Conservation (phyloP, 2,113 vertebrate genomes). For the Nematolebias whitei region DNA sequence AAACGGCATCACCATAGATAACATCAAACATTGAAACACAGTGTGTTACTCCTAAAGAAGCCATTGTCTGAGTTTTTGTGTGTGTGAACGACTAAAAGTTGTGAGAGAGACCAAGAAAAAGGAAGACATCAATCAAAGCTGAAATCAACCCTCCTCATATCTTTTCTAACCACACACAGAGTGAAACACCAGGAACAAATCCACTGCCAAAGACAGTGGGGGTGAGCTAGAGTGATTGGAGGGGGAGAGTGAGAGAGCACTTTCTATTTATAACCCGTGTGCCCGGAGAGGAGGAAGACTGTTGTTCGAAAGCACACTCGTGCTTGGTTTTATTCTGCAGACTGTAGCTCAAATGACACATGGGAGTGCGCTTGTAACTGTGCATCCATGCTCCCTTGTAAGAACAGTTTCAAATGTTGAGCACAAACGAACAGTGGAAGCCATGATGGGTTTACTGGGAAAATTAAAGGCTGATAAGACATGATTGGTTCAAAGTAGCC, state of each 20-base stretch:
- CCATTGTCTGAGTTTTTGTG: neutral
- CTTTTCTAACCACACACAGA: slow-evolving; percentile 41
- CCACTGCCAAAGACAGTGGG: slow-evolving; percentile 31
- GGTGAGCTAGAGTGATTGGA: slow-evolving; percentile 47
- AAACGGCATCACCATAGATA: neutral
- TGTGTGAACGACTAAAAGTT: neutral
- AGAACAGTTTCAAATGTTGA: slow-evolving; percentile 7
- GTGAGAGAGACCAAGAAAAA: neutral
- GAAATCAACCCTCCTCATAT: slow-evolving; percentile 46
- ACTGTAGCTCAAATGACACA: slow-evolving; percentile 22
- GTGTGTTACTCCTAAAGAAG: slow-evolving; percentile 11
- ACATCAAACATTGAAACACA: neutral
- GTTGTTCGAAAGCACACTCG: slow-evolving; percentile 64
- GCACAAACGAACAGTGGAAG: slow-evolving; percentile 24
- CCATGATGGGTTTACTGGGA: slow-evolving; percentile 17
- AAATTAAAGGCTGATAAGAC: slow-evolving; percentile 41
- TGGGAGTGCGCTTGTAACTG: too few species aligned
- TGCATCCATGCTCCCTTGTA: too few species aligned
- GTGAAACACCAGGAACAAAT: slow-evolving; percentile 53
- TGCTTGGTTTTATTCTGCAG: slow-evolving; percentile 51
- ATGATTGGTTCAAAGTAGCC: too few species aligned
- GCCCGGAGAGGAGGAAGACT: slow-evolving; percentile 67
- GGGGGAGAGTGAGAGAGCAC: slow-evolving; percentile 58
- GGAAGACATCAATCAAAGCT: slow-evolving; percentile 53
- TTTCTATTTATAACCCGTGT: slow-evolving; percentile 74